Evolutionary conservation across 1,140 invertebrate species (phyloP).

Genomic region (Lepidostoma basale): DNA sequence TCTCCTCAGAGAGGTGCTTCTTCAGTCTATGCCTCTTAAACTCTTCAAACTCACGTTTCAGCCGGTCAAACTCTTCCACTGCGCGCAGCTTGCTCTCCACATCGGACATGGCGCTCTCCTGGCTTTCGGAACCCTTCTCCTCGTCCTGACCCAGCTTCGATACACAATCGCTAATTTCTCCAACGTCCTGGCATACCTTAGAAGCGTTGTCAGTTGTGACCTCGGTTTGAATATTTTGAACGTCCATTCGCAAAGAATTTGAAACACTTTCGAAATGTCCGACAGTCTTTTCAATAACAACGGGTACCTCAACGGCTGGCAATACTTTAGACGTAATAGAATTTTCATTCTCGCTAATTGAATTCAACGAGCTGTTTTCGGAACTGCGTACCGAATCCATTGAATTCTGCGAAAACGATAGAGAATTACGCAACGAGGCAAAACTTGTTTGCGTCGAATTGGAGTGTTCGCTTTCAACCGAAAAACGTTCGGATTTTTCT

Average conservation of each 20-base stretch:
- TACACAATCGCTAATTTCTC: too few species aligned
- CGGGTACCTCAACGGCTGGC: too few species aligned
- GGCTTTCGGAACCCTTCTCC: not conserved
- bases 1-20: not conserved
- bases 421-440: not conserved
- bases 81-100: not conserved
- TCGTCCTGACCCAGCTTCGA: too few species aligned
- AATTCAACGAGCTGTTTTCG: not conserved
- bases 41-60: slow-evolving; percentile 23
- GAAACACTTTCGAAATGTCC: slow-evolving; percentile 6
- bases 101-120: not conserved
- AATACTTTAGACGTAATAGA: not conserved
- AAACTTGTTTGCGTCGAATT: slow-evolving; percentile 8
- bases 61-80: slow-evolving; percentile 15
- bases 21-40: slow-evolving; percentile 8
- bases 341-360: not conserved
- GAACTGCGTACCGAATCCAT: not conserved
- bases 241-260: not conserved
- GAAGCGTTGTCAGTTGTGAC: too few species aligned
- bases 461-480: slow-evolving; percentile 4
- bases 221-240: not conserved
- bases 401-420: slow-evolving; percentile 8
- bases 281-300: not conserved
- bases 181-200: too few species aligned
- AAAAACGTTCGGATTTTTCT: not conserved